Percentiles rank a stretch among this genome's conserved stretches.
Evolutionary conservation across 2,888 invertebrate species (phyloP).

Genomic region (Xanthorhoe spadicearia): DNA sequence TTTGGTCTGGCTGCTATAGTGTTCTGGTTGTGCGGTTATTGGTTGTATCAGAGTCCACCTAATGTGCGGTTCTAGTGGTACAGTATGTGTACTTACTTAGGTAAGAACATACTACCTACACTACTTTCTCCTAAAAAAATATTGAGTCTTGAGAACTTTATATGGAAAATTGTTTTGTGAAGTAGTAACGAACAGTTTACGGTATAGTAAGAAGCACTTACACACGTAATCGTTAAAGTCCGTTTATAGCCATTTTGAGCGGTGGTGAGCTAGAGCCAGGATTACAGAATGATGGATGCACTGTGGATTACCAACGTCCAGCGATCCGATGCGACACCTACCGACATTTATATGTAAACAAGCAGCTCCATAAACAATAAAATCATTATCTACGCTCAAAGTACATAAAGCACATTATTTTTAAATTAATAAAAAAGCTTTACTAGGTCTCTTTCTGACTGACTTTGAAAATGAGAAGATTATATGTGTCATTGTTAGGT

Average conservation of each 20-base stretch:
- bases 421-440: too few species aligned
- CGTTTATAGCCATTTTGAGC: slow-evolving; percentile 69
- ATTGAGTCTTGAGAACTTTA: not conserved
- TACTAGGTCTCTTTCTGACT: too few species aligned
- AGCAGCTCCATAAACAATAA: slow-evolving; percentile 39
- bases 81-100: not conserved
- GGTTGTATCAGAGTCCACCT: not conserved
- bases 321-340: slow-evolving; percentile 35
- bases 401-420: too few species aligned
- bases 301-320: slow-evolving; percentile 65
- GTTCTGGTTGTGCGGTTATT: not conserved
- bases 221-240: slow-evolving; percentile 70
- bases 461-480: too few species aligned
- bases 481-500: too few species aligned
- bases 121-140: not conserved
- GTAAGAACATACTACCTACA: not conserved
- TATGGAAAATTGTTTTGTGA: slow-evolving; percentile 2
- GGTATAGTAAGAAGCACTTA: slow-evolving; percentile 62
- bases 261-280: slow-evolving; percentile 65
- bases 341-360: slow-evolving; percentile 35
- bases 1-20: not conserved
- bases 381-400: slow-evolving; percentile 36
- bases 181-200: slow-evolving; percentile 56
- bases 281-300: slow-evolving; percentile 73
- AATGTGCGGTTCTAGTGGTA: slow-evolving; percentile 4